Base-by-base conservation (phyloP, 2,888 invertebrate species). In the Troilus luridus region DNA sequence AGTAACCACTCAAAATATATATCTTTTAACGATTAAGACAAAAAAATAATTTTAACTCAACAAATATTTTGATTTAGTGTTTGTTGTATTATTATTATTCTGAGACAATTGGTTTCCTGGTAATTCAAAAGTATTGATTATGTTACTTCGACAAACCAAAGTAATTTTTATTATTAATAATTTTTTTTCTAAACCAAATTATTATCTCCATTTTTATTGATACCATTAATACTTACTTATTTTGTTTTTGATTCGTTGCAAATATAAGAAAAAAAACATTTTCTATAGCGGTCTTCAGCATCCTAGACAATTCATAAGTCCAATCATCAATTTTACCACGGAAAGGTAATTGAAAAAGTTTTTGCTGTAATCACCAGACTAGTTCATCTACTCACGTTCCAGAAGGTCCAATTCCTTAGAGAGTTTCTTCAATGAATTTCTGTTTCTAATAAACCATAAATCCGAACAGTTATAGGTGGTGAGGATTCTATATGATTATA, bases 331-430 rank as follows among this genome's bases (percentile, higher is more conserved):
- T 81, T 81, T 54, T 21, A 81, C 0, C 81, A 41, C 81, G 21
- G 54, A 81, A 27, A 54, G 72, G 21, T 81, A 81, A 81, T 81
- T 81, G 81, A 81, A 81, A 81, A 81, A 81, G 81, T 81, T 81
- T 81, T 81, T 81, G 21, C 81, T 54, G 81, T 81, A 81, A 81
- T 81, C 56, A 81, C 81, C 81, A 21, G 17, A 81, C 8, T 41
- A 41, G 54, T 56, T 81, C 81, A 21, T 81, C 54, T 81, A 54
- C 56, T n/a, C 41, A 56, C 81, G 81, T 81, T 81, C 81, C 56
- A 27, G 10, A 21, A 41, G 56, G 1, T 0, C 41, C 54, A 54
- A 56, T 3, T 81, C 56, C 81, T 81, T 41, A n/a, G 56, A 41
- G 41, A 19, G 5, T 41, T 41, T 41, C 54, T 41, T 5, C 54